Evolutionary conservation across 37 sponge, comb jelly and placozoan genomes (phyloP), one percentile per base, ranked within the genome.

Genomic region (Ephydatia muelleri): DNA sequence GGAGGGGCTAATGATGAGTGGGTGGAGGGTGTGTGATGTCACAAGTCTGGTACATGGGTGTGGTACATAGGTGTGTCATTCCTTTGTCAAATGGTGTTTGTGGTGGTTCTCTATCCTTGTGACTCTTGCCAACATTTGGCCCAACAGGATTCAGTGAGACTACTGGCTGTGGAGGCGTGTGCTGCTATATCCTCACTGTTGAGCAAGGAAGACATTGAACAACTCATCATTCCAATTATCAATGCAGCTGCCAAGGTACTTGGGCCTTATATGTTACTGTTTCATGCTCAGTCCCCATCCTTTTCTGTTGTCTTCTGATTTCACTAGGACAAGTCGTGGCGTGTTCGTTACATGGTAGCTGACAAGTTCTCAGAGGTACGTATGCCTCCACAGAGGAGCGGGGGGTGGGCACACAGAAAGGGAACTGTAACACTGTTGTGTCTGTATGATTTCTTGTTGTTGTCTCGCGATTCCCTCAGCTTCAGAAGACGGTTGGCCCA

Each of bases 271-370:
- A 0, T 9, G 8, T n/a, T 1, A 29, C n/a, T 40, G 0, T 21
- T 38, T 38, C 57, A 4, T 5, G 19, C 57, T 21, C 57, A 57
- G 19, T 14, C 57, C 57, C 12, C 57, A 14, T 57, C 57, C 57
- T n/a, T n/a, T 65, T 25, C 6, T 28, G 49, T 67, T 84, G 68
- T 1, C 25, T 30, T 16, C 2, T 22, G 71, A 38, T 76, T 6
- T 40, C 37, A 65, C 3, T 49, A 91, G 91, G 98, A 98, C 83
- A 98, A 98, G 82, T 96, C 96, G 19, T 98, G 98, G 98, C 67
- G 98, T 49, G 98, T 98, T 0, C 65, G 98, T 23, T 98, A 96
- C 83, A 98, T 98, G 98, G 90, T 98, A 34, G 96, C 98, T 26
- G 98, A 98, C 91, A 98, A 98, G 88, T 98, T 98, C 73, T 84